phyloP scores from a whole-genome alignment of 1,140 invertebrate genomes.

The Calephelis nemesis region DNA sequence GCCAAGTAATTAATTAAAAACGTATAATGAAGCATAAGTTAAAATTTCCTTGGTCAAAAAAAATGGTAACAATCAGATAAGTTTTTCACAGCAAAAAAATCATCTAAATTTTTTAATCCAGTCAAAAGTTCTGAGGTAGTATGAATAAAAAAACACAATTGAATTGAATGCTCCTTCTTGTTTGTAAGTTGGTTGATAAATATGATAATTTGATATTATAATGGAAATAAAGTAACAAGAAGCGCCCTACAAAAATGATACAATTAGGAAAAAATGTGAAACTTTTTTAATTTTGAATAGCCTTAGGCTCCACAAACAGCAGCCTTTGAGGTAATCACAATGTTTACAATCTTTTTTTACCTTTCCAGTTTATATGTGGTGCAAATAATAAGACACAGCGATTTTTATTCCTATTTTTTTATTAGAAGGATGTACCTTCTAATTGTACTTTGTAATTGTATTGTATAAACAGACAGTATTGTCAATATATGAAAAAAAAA shows the following conservation, averaged over 20 bases:
- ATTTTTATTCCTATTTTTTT: constrained; percentile 3
- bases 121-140: too few relatives aligned
- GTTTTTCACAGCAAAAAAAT: too few relatives aligned
- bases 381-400: constrained; percentile 30
- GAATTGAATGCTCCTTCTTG: too few relatives aligned
- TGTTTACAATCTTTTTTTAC: constrained; percentile 52
- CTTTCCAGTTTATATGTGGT: constrained; percentile 40
- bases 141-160: too few relatives aligned
- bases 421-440: neutral
- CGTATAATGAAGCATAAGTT: too few relatives aligned
- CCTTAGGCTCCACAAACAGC: constrained; percentile 59
- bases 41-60: too few relatives aligned
- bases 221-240: neutral
- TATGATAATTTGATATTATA: neutral
- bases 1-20: too few relatives aligned
- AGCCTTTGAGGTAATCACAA: constrained; percentile 46
- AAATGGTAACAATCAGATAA: too few relatives aligned
- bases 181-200: neutral
- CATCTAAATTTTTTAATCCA: too few relatives aligned
- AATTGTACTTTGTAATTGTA: too few relatives aligned
- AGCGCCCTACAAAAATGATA: constrained; percentile 40
- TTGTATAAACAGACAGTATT: too few relatives aligned
- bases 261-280: constrained; percentile 53
- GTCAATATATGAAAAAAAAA: too few relatives aligned
- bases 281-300: constrained; percentile 74